Evolutionary conservation across 2,113 vertebrate species (phyloP).

Genomic region (Tretioscincus oriximinensis): DNA sequence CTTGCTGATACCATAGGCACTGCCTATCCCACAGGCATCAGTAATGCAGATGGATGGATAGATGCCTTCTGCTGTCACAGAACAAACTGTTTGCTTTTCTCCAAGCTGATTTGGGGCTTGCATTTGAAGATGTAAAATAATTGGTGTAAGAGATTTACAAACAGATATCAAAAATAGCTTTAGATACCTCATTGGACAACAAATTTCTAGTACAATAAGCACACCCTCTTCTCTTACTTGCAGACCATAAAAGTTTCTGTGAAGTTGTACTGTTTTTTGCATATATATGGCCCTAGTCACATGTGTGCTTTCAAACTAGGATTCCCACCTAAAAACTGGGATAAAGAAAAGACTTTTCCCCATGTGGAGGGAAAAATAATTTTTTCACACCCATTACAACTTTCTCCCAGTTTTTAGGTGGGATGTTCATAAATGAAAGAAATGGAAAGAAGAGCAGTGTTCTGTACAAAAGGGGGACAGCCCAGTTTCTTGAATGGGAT

Average conservation of each 20-base stretch:
- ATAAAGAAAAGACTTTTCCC: too few relatives aligned
- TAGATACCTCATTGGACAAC: not conserved
- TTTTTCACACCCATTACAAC: too few relatives aligned
- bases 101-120: slow-evolving; percentile 39
- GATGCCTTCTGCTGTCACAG: slow-evolving; percentile 71
- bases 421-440: too few relatives aligned
- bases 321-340: too few relatives aligned
- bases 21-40: slow-evolving; percentile 74
- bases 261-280: not conserved
- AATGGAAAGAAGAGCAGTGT: too few relatives aligned
- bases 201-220: not conserved
- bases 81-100: slow-evolving; percentile 70
- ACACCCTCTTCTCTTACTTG: too few relatives aligned
- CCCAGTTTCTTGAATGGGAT: too few relatives aligned
- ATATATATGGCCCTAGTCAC: too few relatives aligned
- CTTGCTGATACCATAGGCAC: slow-evolving; percentile 73
- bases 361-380: too few relatives aligned
- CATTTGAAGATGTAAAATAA: not conserved
- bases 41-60: slow-evolving; percentile 79
- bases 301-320: too few relatives aligned
- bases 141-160: not conserved
- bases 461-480: too few relatives aligned
- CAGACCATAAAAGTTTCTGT: not conserved
- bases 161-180: not conserved
- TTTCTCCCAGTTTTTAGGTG: too few relatives aligned